Base-by-base conservation (phyloP, 2,113 vertebrate species). In the Neodontobutis hainanensis region DNA sequence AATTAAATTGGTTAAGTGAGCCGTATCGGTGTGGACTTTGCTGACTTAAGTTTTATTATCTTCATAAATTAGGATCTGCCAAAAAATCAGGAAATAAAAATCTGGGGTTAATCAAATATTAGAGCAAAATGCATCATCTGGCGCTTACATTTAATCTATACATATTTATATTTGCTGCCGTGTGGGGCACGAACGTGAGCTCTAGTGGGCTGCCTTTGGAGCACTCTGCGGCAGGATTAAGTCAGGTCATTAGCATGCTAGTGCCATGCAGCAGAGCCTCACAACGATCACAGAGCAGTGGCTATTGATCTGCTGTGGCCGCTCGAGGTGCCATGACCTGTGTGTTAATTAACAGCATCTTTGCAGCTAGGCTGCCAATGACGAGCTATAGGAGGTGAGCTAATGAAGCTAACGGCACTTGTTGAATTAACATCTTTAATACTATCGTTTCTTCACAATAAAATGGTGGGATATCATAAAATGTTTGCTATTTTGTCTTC, bases 231-330 rank as follows among this genome's bases (percentile, higher is more conserved):
- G 78, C 73, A 40, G 72, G 78, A 88, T 85, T 68, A 68, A 86
- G 85, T 81, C 65, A 15, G 64, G 73, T 78, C 82, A 82, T 88
- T 87, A 84, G 70, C 70, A 78, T 66, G 63, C 74, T 55, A 63
- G 65, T 55, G 27, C 38, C 38, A 8, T 40, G 68, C 52, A 57
- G 47, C 68, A 11, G 64, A 57, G 32, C 45, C 3, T 19, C 65
- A 80, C 79, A 87, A 82, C 84, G 88, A 87, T 88, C 86, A 75
- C 78, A 86, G 71, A 84, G 58, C 83, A 72, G 85, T 60, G 56
- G 65, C 68, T 84, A 88, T 86, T 83, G 88, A 91, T 86, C 80
- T 7, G 76, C 76, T 83, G 60, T 5, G 44, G 53, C 69, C 66
- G 75, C 73, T 75, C 73, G 56, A 69, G 73, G 73, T 70, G 78